Conservation (phyloP, 2,797 vertebrate genomes). For the Triplophysa yarkandensis region DNA sequence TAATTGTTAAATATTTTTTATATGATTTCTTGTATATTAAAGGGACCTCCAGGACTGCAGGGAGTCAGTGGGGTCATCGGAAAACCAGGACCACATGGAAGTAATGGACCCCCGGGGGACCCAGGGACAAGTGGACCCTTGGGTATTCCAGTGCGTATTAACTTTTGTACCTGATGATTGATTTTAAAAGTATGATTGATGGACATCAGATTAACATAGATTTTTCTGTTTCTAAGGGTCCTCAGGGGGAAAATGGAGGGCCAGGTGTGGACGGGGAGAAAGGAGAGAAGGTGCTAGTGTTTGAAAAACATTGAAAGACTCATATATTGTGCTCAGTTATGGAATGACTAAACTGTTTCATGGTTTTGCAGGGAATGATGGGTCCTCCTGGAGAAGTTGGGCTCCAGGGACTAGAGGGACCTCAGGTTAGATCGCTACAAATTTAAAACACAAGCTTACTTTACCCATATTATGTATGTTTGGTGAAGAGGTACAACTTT, state of each 20-base stretch:
- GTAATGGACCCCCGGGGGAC: slow-evolving; percentile 71
- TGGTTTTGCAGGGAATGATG: slow-evolving; percentile 71
- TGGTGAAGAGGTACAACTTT: too few relatives aligned
- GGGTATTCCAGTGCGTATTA: slow-evolving; percentile 82
- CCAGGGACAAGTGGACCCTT: slow-evolving; percentile 71
- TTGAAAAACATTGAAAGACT: not conserved
- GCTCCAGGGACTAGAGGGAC: slow-evolving; percentile 75
- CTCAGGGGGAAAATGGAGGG: slow-evolving; percentile 70
- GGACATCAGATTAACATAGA: not conserved
- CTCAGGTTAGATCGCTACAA: slow-evolving; percentile 75
- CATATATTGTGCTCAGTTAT: slow-evolving; percentile 13
- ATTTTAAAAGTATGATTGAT: slow-evolving; percentile 11
- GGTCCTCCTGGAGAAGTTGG: slow-evolving; percentile 76
- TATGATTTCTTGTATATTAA: slow-evolving; percentile 29
- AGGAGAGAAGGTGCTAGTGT: slow-evolving; percentile 77
- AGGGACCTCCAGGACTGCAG: slow-evolving; percentile 77
- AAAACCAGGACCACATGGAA: slow-evolving; percentile 78
- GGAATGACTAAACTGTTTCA: slow-evolving; percentile 16
- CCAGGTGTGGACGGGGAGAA: slow-evolving; percentile 73
- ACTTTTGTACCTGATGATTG: not conserved
- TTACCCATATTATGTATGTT: not conserved
- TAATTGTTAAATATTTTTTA: not conserved
- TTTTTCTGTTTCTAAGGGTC: slow-evolving; percentile 64
- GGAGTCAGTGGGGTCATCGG: slow-evolving; percentile 74
- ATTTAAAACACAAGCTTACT: not conserved